Evolutionary conservation across 2,888 invertebrate species (phyloP).

Genomic region (Polydrusus pterygomalis): DNA sequence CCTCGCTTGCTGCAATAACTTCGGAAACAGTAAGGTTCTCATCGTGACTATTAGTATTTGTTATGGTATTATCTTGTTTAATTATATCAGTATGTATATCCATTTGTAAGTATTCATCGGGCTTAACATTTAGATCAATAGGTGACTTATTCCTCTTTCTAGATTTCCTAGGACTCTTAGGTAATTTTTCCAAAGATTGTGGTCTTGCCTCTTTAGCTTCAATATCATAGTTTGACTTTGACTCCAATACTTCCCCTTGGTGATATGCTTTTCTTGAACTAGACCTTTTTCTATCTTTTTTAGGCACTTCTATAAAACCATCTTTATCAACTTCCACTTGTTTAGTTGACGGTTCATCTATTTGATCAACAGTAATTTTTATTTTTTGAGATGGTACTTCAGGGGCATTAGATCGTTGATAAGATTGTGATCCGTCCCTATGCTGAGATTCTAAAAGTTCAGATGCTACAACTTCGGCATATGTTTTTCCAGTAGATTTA

Average conservation of each 20-base stretch:
- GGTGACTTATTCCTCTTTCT: slow-evolving; percentile 56
- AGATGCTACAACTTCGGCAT: slow-evolving; percentile 80
- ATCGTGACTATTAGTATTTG: background rate
- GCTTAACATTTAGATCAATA: slow-evolving; percentile 16
- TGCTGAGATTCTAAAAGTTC: slow-evolving; percentile 60
- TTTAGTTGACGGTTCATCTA: slow-evolving; percentile 63
- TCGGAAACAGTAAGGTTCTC: background rate
- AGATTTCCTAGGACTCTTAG: slow-evolving; percentile 56
- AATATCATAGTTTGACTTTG: background rate
- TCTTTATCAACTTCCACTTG: slow-evolving; percentile 67
- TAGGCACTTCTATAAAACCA: slow-evolving; percentile 72
- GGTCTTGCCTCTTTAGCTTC: slow-evolving; percentile 1
- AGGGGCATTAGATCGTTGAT: slow-evolving; percentile 58
- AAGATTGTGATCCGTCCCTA: slow-evolving; percentile 56
- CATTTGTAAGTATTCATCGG: background rate
- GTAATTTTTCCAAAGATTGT: slow-evolving; percentile 40
- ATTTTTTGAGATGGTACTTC: slow-evolving; percentile 24
- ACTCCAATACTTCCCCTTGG: background rate
- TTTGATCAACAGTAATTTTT: slow-evolving; percentile 62
- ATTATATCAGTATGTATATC: background rate
- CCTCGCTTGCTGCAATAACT: background rate
- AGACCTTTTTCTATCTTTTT: slow-evolving; percentile 72
- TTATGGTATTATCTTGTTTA: slow-evolving; percentile 7
- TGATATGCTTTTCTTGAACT: slow-evolving; percentile 65
- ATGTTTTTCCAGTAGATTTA: slow-evolving; percentile 77